These are phyloP conservation scores for Himalopsyche phryganea DNA, from an alignment of 1,140 invertebrate species.

Conservation along the genomic window DNA sequence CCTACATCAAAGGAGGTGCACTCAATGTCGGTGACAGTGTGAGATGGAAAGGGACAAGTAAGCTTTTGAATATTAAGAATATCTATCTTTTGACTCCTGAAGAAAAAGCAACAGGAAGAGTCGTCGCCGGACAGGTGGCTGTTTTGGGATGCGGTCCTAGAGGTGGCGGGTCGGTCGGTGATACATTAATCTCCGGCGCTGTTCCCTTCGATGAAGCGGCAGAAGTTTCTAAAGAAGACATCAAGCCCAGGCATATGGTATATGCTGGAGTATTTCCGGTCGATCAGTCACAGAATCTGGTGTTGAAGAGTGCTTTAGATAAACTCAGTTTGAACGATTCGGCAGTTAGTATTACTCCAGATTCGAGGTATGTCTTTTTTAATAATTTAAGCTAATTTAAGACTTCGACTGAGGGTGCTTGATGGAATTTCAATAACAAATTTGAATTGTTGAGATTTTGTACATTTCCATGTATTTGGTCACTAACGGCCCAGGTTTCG, in stretches of 20 bases:
- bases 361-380: constrained; percentile 69
- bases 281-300: constrained; percentile 79
- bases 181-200: constrained; percentile 42
- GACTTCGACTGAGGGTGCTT: no score
- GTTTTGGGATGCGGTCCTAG: constrained; percentile 45
- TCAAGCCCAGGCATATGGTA: constrained; percentile 73
- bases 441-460: no score
- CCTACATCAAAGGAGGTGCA: constrained; percentile 74
- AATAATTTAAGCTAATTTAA: neutral
- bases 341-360: constrained; percentile 74
- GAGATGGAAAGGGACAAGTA: constrained; percentile 59
- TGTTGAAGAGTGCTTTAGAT: constrained; percentile 77
- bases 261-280: constrained; percentile 92
- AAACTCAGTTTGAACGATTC: constrained; percentile 93
- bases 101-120: constrained; percentile 62
- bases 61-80: constrained; percentile 75
- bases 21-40: constrained; percentile 63
- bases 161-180: constrained; percentile 47
- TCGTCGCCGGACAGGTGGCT: constrained; percentile 60
- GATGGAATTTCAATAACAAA: no score
- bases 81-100: constrained; percentile 78
- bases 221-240: constrained; percentile 67
- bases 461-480: no score
- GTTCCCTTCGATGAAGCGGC: constrained; percentile 51
- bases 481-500: no score